phyloP scores from a whole-genome alignment of 1,140 invertebrate genomes.

The Halesus radiatus region DNA sequence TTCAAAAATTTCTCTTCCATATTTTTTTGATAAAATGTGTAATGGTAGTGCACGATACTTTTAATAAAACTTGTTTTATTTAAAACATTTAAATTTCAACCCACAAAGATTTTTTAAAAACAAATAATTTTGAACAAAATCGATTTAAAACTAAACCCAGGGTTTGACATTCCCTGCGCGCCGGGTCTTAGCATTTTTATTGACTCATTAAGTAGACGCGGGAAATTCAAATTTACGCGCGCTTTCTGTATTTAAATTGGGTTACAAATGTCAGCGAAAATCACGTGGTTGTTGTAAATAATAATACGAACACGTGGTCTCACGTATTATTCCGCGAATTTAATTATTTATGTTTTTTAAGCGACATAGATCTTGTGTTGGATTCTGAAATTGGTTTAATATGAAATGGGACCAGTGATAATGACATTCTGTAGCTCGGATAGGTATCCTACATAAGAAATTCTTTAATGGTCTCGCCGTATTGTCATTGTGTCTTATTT shows the following conservation, averaged over 20 bases:
- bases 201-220: constrained; percentile 43
- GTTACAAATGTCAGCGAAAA: constrained; percentile 35
- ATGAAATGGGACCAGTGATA: too few relatives aligned
- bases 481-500: too few relatives aligned
- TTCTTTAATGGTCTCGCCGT: too few relatives aligned
- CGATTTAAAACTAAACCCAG: background rate
- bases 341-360: background rate
- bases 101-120: too few relatives aligned
- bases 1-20: too few relatives aligned
- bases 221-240: constrained; percentile 49
- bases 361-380: background rate
- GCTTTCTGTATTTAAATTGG: constrained; percentile 39
- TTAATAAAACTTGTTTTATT: too few relatives aligned
- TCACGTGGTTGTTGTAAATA: constrained; percentile 34
- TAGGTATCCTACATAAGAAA: background rate
- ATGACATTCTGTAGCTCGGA: too few relatives aligned
- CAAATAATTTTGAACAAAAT: too few relatives aligned
- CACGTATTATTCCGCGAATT: background rate
- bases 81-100: too few relatives aligned
- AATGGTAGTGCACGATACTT: too few relatives aligned
- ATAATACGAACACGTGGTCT: background rate
- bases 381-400: too few relatives aligned
- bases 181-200: constrained; percentile 22
- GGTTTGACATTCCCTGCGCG: constrained; percentile 37
- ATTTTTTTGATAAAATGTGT: too few relatives aligned